Evolutionary conservation across 2,888 invertebrate genomes (phyloP).

Genomic region (Ferdinandea cuprea): DNA sequence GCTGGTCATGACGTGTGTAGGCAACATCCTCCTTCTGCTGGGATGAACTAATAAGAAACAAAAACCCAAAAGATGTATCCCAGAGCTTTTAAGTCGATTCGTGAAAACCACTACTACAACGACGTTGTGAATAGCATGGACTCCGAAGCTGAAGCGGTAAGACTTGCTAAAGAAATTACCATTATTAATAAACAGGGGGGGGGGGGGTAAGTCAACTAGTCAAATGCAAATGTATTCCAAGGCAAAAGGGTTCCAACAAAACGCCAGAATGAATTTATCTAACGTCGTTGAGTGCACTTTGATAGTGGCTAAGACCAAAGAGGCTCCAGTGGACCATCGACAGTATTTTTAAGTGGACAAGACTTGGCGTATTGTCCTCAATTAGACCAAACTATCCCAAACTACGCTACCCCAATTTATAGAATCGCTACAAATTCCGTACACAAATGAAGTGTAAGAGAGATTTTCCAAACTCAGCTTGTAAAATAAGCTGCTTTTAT

Average conservation of each 20-base stretch:
- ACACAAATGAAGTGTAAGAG: too few relatives aligned
- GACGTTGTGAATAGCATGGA: background rate
- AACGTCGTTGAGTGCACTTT: background rate
- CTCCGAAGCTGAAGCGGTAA: background rate
- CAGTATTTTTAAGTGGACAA: too few relatives aligned
- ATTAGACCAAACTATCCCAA: too few relatives aligned
- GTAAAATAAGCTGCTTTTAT: too few relatives aligned
- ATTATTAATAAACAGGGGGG: slow-evolving; percentile 10
- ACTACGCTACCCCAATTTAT: too few relatives aligned
- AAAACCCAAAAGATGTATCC: background rate
- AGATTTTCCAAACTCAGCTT: too few relatives aligned
- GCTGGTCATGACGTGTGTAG: slow-evolving; percentile 1
- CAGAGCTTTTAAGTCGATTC: background rate
- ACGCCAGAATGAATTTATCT: background rate
- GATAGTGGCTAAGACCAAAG: background rate
- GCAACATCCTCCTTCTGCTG: background rate
- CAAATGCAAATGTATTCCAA: background rate
- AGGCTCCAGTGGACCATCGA: too few relatives aligned
- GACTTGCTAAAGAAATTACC: background rate
- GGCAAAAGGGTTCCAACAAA: background rate
- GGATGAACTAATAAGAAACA: background rate
- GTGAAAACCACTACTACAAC: slow-evolving; percentile 7
- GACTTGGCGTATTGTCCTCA: too few relatives aligned
- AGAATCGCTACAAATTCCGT: too few relatives aligned
- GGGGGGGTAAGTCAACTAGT: background rate